Base-by-base conservation (phyloP, 2,797 vertebrate species). In the Atherinosoma microstoma region DNA sequence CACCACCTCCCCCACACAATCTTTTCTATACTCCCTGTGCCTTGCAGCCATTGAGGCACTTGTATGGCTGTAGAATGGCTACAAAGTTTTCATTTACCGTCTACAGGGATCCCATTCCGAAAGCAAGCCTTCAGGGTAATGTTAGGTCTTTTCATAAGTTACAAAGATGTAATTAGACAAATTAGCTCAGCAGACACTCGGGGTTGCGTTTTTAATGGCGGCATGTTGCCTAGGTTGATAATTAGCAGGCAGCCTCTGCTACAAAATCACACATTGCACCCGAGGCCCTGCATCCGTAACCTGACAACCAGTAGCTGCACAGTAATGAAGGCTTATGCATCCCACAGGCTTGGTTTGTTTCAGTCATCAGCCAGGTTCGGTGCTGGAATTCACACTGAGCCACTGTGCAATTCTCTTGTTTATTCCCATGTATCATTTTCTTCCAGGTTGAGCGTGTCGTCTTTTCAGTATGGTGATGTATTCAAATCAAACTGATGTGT, bases 141-240 rank as follows among this genome's bases (percentile, higher is more conserved):
- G 88, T 87, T 89, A 76, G 90, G 87, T 86, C 91, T 91, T 94
- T 94, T 92, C 91, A 90, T 91, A 91, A 93, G 93, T 92, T 93
- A 91, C 92, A 92, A 91, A 93, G 91, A 92, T 90, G 89, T 93
- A 93, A 93, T 94, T 93, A 94, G 92, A 93, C 91, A 91, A 93
- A 93, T 94, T 92, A 93, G 91, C 92, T 87, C 89, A 81, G 90
- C 90, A 90, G 92, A 92, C 90, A 89, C 92, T 91, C 73, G 64
- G 79, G 89, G 84, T 92, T 92, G 87, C 75, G 67, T 91, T 88
- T 92, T 89, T 92, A 92, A 92, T 91, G 78, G 89, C 85, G 86
- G 89, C 75, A 49, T 91, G 87, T 91, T 91, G 91, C 89, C 86
- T 86, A 75, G 88, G 88, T 92, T 90, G 90, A 79, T 93, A 93